Percentiles rank a stretch among this genome's conserved stretches.
phyloP scores from a whole-genome alignment of 2,888 invertebrate species.

The Tinea pellionella region DNA sequence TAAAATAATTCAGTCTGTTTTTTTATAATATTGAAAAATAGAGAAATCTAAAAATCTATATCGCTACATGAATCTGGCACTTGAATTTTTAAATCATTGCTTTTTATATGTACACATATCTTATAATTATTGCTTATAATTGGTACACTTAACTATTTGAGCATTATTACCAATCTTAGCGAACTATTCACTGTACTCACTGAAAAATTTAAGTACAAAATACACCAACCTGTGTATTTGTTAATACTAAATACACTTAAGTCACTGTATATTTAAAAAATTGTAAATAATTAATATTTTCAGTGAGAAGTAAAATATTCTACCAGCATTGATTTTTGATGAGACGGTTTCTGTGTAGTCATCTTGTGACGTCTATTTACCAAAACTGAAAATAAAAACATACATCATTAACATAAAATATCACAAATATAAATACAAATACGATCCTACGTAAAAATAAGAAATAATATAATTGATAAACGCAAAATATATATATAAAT shows the following conservation, averaged over 20 bases:
- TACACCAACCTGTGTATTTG: no score
- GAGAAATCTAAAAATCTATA: background rate
- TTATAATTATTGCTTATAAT: background rate
- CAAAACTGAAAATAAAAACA: background rate
- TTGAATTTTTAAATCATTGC: background rate
- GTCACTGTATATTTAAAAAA: background rate
- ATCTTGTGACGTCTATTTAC: background rate
- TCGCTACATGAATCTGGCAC: background rate
- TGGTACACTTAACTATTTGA: background rate
- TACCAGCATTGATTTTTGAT: background rate
- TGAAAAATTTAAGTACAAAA: background rate
- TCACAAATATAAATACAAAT: background rate
- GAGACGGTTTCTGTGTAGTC: background rate
- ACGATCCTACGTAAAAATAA: no score
- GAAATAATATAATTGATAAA: no score
- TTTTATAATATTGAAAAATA: background rate
- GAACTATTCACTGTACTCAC: background rate
- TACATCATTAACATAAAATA: background rate
- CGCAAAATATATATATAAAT: no score
- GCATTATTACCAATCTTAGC: background rate
- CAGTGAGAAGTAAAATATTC: background rate
- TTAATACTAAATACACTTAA: no score
- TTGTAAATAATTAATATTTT: background rate
- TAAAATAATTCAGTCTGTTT: constrained; percentile 3
- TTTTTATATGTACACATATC: background rate